Conservation (phyloP, 2,888 invertebrate species). For the Microdon myrmicae region DNA sequence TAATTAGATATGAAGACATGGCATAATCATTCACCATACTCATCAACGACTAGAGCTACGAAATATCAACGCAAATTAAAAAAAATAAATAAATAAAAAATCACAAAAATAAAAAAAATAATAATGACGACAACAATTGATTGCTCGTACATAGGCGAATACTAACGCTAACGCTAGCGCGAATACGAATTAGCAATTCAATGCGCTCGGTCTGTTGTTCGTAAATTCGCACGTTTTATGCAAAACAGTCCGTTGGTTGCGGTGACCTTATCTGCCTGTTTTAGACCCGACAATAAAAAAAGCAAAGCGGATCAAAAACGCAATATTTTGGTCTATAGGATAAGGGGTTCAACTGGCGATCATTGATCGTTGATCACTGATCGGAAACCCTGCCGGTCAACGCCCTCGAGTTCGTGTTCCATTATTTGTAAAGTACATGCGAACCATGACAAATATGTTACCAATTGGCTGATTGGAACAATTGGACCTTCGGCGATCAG, state of each 20-base stretch:
- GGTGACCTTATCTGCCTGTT: slow-evolving; percentile 45
- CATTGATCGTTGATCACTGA: slow-evolving; percentile 10
- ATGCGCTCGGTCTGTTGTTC: slow-evolving; percentile 40
- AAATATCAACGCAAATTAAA: too few species aligned
- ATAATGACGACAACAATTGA: too few species aligned
- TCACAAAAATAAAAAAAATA: slow-evolving; percentile 7
- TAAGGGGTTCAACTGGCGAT: too few species aligned
- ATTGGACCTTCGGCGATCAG: too few species aligned
- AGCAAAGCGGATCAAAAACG: too few species aligned
- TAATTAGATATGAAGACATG: slow-evolving; percentile 52
- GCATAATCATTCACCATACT: slow-evolving; percentile 51
- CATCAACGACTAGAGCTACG: slow-evolving; percentile 39
- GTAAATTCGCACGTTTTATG: slow-evolving; percentile 48
- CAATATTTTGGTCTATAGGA: too few species aligned
- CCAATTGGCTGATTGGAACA: too few species aligned
- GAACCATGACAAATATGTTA: too few species aligned
- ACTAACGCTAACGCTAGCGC: slow-evolving; percentile 18
- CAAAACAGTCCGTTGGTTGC: slow-evolving; percentile 28
- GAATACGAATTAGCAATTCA: slow-evolving; percentile 49
- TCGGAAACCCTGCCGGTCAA: slow-evolving; percentile 41
- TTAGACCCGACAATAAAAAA: too few species aligned
- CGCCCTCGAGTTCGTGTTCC: slow-evolving; percentile 42
- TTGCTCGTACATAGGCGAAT: too few species aligned
- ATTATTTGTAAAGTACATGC: too few species aligned
- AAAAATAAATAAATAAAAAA: slow-evolving; percentile 4